Evolutionary conservation across 2,888 invertebrate species (phyloP), one percentile per base, ranked within the genome.

Genomic region (Dolichomitus sp.): DNA sequence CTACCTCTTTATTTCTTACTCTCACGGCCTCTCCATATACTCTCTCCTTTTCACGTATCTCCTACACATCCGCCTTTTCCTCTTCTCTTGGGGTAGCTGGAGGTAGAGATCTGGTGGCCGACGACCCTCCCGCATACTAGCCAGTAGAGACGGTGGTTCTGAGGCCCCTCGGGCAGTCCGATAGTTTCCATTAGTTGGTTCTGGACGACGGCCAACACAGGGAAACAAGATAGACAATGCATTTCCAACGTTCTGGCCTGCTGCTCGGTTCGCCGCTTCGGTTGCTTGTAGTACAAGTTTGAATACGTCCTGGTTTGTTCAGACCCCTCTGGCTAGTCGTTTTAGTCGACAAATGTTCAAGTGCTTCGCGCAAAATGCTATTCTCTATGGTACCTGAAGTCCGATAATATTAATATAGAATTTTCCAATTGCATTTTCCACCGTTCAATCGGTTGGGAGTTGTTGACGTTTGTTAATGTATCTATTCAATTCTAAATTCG

Each of bases 111-210:
- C 73, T 50, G 48, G 12, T 30, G 73, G 61, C 19, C 48, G 61
- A 61, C 61, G 61, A 61, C 73, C 73, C 73, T 37, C 48, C 19
- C 73, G 59, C 59, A 33, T 19, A 23, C 73, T 33, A n/a, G 37
- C 11, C 17, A 17, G 37, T 9, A 0, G 50, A 70, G 54, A 52
- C 42, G 52, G 30, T 12, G 42, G 54, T 63, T 69, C 61, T 42
- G 57, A 11, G 80, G 45, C 37, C 76, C 76, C 75, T 52, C 42
- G 42, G 50, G 66, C 74, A 54, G 73, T 77, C 84, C 86, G 83
- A 86, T 86, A 86, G 86, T 86, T 86, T 86, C 85, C 86, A 86
- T 86, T 85, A 86, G 86, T 86, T 86, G 81, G 77, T 82, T 78
- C 85, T 86, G 86, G 86, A 86, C 83, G 65, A 72, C 74, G 78